Evolutionary conservation across 1,140 invertebrate species (phyloP).

Genomic region (Hypothenemus hampei): DNA sequence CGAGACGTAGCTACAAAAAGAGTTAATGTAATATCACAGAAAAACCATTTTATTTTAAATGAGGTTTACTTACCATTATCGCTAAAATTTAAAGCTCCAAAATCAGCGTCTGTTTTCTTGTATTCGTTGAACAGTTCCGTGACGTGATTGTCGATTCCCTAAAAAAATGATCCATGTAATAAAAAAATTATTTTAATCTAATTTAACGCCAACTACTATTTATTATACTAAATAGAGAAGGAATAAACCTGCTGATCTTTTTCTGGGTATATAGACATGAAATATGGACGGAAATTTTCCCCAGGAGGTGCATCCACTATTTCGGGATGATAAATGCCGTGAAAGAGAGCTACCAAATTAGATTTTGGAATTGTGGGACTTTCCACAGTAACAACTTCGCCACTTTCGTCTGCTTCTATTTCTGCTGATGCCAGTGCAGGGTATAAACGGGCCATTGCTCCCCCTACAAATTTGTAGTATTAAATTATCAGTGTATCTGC

Average conservation of each 20-base stretch:
- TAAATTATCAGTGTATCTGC: no score
- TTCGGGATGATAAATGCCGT: conserved; percentile 47
- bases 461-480: conserved; percentile 40
- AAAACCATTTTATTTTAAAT: no score
- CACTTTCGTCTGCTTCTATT: conserved; percentile 61
- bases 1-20: neutral
- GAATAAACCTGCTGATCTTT: conserved; percentile 16
- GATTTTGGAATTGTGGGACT: conserved; percentile 60
- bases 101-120: conserved; percentile 53
- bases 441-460: conserved; percentile 52
- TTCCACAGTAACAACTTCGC: conserved; percentile 62
- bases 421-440: conserved; percentile 61
- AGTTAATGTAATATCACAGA: no score
- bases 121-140: conserved; percentile 60
- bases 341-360: conserved; percentile 59
- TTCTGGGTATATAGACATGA: conserved; percentile 60
- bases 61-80: no score
- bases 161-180: neutral
- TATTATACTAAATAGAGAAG: neutral
- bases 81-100: neutral
- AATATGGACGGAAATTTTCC: conserved; percentile 51
- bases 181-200: neutral
- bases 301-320: conserved; percentile 15
- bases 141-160: conserved; percentile 52
- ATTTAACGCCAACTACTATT: conserved; percentile 21